Conservation (phyloP, 1,140 invertebrate species). For the Euura saliciscinereae region DNA sequence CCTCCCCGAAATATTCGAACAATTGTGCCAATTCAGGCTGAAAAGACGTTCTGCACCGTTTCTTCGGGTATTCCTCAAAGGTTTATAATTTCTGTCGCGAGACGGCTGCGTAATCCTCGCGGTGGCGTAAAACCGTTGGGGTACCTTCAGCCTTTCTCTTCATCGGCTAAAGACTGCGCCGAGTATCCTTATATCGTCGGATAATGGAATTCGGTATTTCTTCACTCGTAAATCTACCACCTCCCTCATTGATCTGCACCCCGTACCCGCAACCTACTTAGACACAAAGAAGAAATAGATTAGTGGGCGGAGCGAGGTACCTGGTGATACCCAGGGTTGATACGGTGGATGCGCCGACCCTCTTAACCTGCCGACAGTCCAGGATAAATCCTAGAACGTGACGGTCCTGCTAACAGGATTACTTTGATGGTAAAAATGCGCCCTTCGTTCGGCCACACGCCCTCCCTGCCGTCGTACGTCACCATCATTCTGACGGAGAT, state of each 20-base stretch:
- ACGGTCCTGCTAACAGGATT: slow-evolving; percentile 41
- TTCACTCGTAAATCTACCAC: background rate
- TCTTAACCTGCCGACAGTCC: slow-evolving; percentile 35
- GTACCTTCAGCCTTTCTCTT: too few species aligned
- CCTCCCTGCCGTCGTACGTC: background rate
- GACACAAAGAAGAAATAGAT: background rate
- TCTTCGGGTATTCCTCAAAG: background rate
- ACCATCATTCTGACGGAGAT: background rate
- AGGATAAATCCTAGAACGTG: slow-evolving; percentile 48
- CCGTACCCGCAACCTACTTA: background rate
- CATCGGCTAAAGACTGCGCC: too few species aligned
- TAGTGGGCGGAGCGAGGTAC: slow-evolving; percentile 18
- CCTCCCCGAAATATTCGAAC: background rate
- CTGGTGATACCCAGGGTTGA: slow-evolving; percentile 25
- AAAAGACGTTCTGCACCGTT: background rate
- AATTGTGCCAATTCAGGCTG: background rate
- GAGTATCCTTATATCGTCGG: too few species aligned
- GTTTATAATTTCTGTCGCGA: background rate
- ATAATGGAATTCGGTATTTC: background rate
- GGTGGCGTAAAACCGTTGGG: background rate
- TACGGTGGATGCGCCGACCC: slow-evolving; percentile 24
- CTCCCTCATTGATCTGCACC: background rate
- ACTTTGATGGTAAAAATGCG: slow-evolving; percentile 23
- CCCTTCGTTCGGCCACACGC: background rate
- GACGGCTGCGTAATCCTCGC: background rate